Percentiles rank a stretch among this genome's conserved stretches.
Conservation (phyloP, 2,113 vertebrate species). For the Caracal caracal region DNA sequence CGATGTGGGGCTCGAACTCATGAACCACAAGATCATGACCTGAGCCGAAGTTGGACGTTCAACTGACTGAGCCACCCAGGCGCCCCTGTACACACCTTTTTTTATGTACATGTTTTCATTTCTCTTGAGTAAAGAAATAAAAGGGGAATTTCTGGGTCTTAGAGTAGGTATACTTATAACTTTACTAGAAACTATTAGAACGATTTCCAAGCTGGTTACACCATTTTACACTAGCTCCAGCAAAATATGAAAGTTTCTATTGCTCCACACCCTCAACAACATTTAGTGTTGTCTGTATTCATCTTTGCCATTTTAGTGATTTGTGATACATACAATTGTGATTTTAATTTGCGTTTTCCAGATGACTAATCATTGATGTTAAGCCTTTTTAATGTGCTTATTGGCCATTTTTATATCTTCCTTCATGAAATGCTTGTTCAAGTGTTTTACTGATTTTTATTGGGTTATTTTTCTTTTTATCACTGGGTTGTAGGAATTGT, state of each 20-base stretch:
- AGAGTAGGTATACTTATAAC: not conserved
- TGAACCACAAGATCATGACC: too few species aligned
- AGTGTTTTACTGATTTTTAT: not conserved
- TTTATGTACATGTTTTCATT: conserved; percentile 1
- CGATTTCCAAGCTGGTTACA: not conserved
- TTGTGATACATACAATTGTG: not conserved
- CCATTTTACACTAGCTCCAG: not conserved
- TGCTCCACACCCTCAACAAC: not conserved
- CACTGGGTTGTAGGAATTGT: not conserved
- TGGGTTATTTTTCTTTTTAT: not conserved
- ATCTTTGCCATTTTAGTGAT: not conserved
- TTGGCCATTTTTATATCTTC: not conserved
- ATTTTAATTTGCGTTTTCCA: not conserved
- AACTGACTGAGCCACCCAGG: too few species aligned
- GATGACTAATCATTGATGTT: not conserved
- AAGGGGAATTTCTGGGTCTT: not conserved
- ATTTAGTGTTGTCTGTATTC: not conserved
- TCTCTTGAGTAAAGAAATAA: conserved; percentile 19
- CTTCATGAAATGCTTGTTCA: not conserved
- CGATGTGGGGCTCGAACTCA: too few species aligned
- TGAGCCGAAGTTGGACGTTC: too few species aligned
- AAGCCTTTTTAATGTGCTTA: not conserved
- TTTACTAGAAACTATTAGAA: conserved; percentile 22
- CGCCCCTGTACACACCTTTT: not conserved
- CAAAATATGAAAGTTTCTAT: not conserved